These are phyloP conservation scores for Paramormyrops hopkinsi DNA, from an alignment of 2,797 vertebrate species.

Conservation along the genomic window DNA sequence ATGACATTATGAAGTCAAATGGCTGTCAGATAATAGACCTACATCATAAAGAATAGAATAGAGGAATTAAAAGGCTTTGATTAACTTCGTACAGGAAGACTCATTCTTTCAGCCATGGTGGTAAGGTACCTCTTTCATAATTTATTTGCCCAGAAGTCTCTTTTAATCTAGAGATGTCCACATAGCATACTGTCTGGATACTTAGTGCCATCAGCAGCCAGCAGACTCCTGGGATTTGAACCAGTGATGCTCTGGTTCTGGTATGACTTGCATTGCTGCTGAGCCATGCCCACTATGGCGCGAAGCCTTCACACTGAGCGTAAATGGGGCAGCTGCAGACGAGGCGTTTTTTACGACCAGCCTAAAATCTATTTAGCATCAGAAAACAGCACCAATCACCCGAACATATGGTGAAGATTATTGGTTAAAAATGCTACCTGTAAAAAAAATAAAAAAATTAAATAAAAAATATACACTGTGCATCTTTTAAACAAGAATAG, in stretches of 20 bases:
- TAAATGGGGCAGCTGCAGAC: neutral
- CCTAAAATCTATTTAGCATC: neutral
- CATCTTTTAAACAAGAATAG: neutral
- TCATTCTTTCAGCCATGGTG: neutral
- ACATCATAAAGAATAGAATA: conserved; percentile 8
- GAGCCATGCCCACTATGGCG: neutral
- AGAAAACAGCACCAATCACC: neutral
- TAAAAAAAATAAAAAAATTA: neutral
- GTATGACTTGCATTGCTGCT: neutral
- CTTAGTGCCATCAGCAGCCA: neutral
- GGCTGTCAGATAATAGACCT: neutral
- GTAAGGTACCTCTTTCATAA: neutral
- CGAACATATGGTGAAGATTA: neutral
- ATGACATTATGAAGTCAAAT: neutral
- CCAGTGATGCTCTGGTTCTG: neutral
- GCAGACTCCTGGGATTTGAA: neutral
- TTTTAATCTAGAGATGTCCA: neutral
- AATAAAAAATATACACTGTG: neutral
- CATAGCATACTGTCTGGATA: neutral
- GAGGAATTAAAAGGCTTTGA: neutral
- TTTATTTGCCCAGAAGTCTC: neutral
- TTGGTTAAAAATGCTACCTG: neutral
- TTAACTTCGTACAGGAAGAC: neutral
- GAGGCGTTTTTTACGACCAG: neutral
- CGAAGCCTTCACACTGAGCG: neutral